These are phyloP conservation scores for Beaufortia kweichowensis DNA, from an alignment of 2,113 vertebrate genomes.

Conservation along the genomic window DNA sequence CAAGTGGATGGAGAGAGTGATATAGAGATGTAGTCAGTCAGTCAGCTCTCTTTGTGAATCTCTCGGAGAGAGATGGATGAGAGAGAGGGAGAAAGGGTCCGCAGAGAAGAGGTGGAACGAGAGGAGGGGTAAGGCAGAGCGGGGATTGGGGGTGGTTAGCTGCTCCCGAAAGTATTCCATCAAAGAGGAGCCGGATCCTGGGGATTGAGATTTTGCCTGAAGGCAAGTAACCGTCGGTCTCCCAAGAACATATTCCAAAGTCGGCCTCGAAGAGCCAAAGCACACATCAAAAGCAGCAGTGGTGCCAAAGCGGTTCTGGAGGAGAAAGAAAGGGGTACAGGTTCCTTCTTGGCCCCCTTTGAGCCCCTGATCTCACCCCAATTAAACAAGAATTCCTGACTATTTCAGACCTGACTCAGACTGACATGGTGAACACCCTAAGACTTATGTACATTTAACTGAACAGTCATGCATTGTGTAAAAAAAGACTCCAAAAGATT, in stretches of 20 bases:
- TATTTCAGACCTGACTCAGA: constrained; percentile 68
- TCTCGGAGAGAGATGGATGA: constrained; percentile 52
- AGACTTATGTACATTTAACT: constrained; percentile 22
- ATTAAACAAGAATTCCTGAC: constrained; percentile 77
- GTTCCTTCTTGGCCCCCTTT: constrained; percentile 69
- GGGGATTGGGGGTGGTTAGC: constrained; percentile 72
- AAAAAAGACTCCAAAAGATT: not conserved
- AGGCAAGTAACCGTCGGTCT: constrained; percentile 79
- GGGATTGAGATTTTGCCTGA: constrained; percentile 80
- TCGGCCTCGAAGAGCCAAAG: constrained; percentile 77
- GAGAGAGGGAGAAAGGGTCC: constrained; percentile 57
- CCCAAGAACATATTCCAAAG: constrained; percentile 82
- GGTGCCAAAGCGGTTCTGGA: constrained; percentile 76
- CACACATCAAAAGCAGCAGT: constrained; percentile 81
- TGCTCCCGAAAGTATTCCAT: constrained; percentile 80
- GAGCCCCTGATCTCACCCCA: constrained; percentile 78
- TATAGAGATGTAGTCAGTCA: constrained; percentile 32
- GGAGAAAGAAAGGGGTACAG: constrained; percentile 72
- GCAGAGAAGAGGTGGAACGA: constrained; percentile 34
- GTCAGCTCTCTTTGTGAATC: constrained; percentile 23
- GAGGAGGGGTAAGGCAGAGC: constrained; percentile 45
- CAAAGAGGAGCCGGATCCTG: constrained; percentile 78
- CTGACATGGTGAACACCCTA: constrained; percentile 59
- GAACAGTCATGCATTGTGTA: not conserved
- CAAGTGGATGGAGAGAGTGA: constrained; percentile 14